Conservation (phyloP, 2,113 vertebrate genomes). For the Puma concolor region DNA sequence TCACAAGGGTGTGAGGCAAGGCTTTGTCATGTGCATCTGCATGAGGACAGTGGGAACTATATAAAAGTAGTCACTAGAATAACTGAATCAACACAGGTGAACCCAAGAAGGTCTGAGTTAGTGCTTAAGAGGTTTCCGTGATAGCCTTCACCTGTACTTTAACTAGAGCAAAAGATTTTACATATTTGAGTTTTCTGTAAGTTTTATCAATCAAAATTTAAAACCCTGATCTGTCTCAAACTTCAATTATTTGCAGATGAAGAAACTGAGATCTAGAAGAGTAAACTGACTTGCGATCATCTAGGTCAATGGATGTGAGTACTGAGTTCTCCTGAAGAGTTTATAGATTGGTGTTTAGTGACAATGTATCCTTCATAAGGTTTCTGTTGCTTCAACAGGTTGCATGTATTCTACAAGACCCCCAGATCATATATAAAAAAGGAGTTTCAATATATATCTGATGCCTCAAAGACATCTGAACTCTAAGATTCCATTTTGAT, state of each 20-base stretch:
- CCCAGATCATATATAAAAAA: background rate
- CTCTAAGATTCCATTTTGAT: background rate
- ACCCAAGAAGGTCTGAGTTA: background rate
- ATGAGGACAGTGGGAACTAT: background rate
- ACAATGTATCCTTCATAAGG: background rate
- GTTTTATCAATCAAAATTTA: background rate
- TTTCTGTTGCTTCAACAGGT: background rate
- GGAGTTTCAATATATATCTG: background rate
- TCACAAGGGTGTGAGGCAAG: background rate
- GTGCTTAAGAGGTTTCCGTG: background rate
- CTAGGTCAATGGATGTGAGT: background rate
- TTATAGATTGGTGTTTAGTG: background rate
- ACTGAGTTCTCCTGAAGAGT: background rate
- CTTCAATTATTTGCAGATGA: background rate
- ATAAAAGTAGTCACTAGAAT: background rate
- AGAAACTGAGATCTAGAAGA: background rate
- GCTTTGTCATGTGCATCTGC: background rate
- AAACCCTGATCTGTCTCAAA: background rate
- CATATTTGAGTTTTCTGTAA: background rate
- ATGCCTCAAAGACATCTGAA: background rate
- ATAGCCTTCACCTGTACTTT: background rate
- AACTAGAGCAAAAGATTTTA: background rate
- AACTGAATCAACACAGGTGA: background rate
- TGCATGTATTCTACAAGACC: background rate
- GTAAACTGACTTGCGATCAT: background rate